phyloP scores from a whole-genome alignment of 2,888 invertebrate genomes.

The Tetragonisca angustula region DNA sequence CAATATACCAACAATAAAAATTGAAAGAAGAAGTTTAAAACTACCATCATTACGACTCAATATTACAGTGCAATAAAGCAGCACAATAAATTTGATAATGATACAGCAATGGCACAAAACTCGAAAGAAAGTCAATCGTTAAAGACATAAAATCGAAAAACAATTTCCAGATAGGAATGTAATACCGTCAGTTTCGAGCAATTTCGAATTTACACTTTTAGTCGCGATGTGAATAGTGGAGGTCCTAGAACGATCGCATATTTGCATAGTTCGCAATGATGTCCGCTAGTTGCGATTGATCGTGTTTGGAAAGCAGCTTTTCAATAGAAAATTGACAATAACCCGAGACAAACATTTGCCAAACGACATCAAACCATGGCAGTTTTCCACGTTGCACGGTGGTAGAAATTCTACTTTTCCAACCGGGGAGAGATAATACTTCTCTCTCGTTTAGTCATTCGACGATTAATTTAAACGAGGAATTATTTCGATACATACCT shows the following conservation, averaged over 20 bases:
- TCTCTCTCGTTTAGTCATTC: no score
- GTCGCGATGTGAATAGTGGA: slow-evolving; percentile 7
- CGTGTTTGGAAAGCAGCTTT: slow-evolving; percentile 25
- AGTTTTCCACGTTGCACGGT: neutral
- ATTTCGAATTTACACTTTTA: slow-evolving; percentile 8
- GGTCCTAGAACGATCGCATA: slow-evolving; percentile 12
- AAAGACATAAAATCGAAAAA: slow-evolving; percentile 52
- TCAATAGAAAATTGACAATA: slow-evolving; percentile 9
- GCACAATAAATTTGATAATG: no score
- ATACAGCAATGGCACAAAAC: neutral
- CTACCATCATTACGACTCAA: no score
- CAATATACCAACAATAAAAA: neutral
- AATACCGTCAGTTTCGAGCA: neutral
- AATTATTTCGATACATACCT: neutral
- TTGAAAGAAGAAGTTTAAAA: neutral
- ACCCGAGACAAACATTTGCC: slow-evolving; percentile 12
- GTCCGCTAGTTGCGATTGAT: slow-evolving; percentile 15
- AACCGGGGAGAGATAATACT: no score
- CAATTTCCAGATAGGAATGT: neutral
- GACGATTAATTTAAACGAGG: no score
- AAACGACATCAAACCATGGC: neutral
- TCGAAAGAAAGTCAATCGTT: neutral
- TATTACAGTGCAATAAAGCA: neutral
- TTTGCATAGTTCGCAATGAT: slow-evolving; percentile 31
- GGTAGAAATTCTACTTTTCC: no score